Evolutionary conservation across 2,113 vertebrate species (phyloP).

Genomic region (Todiramphus saurophagus): DNA sequence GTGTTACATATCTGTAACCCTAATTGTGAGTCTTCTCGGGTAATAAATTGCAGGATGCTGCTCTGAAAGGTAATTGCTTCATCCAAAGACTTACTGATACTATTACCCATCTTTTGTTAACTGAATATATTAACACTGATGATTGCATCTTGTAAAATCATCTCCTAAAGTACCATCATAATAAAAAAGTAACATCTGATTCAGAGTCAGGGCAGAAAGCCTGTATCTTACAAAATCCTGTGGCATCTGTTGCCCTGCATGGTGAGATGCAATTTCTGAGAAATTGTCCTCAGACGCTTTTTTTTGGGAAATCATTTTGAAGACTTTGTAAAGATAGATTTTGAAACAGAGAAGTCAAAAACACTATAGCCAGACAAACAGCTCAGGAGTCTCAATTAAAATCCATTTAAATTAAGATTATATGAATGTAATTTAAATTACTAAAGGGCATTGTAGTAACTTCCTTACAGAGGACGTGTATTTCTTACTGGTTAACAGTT

Average conservation of each 20-base stretch:
- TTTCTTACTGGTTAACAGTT: neutral
- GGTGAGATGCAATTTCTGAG: neutral
- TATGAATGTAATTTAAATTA: neutral
- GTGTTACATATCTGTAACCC: neutral
- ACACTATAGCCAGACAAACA: neutral
- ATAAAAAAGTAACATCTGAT: neutral
- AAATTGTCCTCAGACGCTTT: neutral
- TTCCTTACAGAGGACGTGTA: neutral
- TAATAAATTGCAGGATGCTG: neutral
- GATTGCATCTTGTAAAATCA: neutral
- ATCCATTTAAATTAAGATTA: neutral
- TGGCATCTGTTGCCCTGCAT: neutral
- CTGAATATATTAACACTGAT: neutral
- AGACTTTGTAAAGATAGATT: neutral
- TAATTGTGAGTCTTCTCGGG: neutral
- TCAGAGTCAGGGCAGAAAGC: neutral
- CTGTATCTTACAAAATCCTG: neutral
- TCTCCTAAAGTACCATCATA: neutral
- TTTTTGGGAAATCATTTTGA: neutral
- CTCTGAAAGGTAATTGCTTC: neutral
- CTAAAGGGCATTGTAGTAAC: neutral
- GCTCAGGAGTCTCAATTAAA: neutral
- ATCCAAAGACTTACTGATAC: neutral
- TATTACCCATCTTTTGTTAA: neutral
- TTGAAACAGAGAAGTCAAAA: neutral